A percentile compares a stretch with the other conserved stretches of the same genome.
These are phyloP conservation scores for Polypedilum pembai DNA, from an alignment of 1,140 invertebrate species.

Conservation along the genomic window DNA sequence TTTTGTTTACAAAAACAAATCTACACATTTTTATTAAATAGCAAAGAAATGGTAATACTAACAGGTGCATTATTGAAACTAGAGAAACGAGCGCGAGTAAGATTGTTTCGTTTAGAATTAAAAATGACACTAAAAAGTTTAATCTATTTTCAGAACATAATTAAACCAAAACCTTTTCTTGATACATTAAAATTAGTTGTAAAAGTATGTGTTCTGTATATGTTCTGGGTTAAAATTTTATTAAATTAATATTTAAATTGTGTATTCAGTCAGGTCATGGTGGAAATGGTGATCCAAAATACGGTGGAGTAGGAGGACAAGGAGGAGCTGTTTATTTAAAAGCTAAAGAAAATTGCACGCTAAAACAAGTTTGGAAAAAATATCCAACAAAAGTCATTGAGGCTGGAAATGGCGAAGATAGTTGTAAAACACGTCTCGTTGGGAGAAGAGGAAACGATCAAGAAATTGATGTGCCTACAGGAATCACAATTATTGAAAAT, in stretches of 20 bases:
- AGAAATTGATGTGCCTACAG: slow-evolving; percentile 66
- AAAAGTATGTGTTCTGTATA: neutral
- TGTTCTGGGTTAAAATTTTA: neutral
- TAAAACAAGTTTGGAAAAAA: slow-evolving; percentile 49
- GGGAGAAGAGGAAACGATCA: slow-evolving; percentile 63
- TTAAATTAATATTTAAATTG: neutral
- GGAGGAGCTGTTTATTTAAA: slow-evolving; percentile 73
- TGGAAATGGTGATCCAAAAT: slow-evolving; percentile 64
- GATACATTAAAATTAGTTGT: neutral
- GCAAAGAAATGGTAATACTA: neutral
- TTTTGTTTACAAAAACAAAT: too few relatives aligned
- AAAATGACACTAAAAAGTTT: neutral
- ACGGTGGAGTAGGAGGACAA: slow-evolving; percentile 75
- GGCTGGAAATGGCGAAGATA: slow-evolving; percentile 61
- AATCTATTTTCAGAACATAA: neutral
- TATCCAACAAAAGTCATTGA: slow-evolving; percentile 51
- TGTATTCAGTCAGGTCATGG: slow-evolving; percentile 65
- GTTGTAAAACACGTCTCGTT: slow-evolving; percentile 61
- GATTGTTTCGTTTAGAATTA: neutral
- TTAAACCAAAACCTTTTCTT: neutral
- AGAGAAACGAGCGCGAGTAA: neutral
- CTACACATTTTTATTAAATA: too few relatives aligned
- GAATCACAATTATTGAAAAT: slow-evolving; percentile 59
- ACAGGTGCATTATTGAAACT: neutral
- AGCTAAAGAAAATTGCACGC: slow-evolving; percentile 54